Base-by-base conservation (phyloP, 2,797 vertebrate genomes). In the Myripristis murdjan region DNA sequence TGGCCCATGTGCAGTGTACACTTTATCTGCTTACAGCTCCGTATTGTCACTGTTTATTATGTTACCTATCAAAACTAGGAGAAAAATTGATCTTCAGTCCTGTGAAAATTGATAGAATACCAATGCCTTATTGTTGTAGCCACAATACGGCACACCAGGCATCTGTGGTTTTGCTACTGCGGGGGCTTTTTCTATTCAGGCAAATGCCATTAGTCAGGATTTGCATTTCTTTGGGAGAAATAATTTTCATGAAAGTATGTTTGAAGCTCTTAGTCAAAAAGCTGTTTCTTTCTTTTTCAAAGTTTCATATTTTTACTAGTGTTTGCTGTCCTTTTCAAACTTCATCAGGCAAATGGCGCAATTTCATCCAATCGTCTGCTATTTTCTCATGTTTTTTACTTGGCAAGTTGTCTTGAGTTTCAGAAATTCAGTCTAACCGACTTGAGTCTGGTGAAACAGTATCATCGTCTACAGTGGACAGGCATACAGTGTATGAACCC, bases 161-260 rank as follows among this genome's bases (percentile, higher is more conserved):
- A 11, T 71, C 90, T 87, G 73, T 70, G 81, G 73, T 80, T 86
- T 72, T 77, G 87, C 83, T 85, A 84, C 87, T 76, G 81, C 71
- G 52, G 67, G 70, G 84, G 83, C 81, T 79, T 88, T 86, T 77
- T 80, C 90, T 77, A 82, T 90, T 93, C 91, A 91, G 70, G 62
- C 85, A 79, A 82, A 74, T 84, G 89, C 84, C 90, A 91, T 93
- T 93, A 91, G 87, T 86, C 72, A 47, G 85, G 81, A 92, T 92
- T 92, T 93, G 90, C 92, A 92, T 94, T 91, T 93, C 88, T 91
- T 92, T 93, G 85, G 79, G 70, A 64, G 81, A 83, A 87, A 87
- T 89, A 69, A 84, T 91, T 93, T 85, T 87, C 63, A 76, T 79
- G 56, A 87, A 83, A 89, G 77, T 87, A 73, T 86, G 79, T 86